Evolutionary conservation across 2,113 vertebrate genomes (phyloP).

Genomic region (Cairina moschata): DNA sequence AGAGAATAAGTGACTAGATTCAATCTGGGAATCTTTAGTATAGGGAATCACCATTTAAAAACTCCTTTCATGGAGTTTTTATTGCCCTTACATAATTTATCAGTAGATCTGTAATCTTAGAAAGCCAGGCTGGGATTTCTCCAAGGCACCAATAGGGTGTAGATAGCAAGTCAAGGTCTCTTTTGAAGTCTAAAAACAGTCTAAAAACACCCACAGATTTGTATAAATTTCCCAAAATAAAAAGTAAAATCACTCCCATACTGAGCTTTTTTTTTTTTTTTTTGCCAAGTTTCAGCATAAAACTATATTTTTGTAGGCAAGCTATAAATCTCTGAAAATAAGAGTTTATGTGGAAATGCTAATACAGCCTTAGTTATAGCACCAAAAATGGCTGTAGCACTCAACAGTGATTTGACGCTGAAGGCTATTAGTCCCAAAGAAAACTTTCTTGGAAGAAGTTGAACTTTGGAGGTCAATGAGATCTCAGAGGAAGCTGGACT

Average conservation of each 20-base stretch:
- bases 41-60: background rate
- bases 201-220: background rate
- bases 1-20: background rate
- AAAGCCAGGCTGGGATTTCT: background rate
- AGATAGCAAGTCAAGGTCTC: background rate
- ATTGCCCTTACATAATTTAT: background rate
- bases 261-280: background rate
- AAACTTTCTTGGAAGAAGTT: constrained; percentile 11
- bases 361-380: background rate
- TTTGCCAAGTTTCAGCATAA: constrained; percentile 31
- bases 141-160: background rate
- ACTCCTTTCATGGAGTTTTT: background rate
- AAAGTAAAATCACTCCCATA: constrained; percentile 24
- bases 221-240: constrained; percentile 18
- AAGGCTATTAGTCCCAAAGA: constrained; percentile 29
- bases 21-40: background rate
- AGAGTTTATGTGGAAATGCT: constrained; percentile 1
- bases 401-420: background rate
- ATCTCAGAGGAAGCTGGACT: constrained; percentile 31
- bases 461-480: constrained; percentile 24
- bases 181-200: background rate
- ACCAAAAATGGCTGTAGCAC: background rate
- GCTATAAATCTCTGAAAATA: constrained; percentile 38
- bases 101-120: background rate
- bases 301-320: constrained; percentile 43